Evolutionary conservation across 2,888 invertebrate species (phyloP).

Genomic region (Cinara cedri): DNA sequence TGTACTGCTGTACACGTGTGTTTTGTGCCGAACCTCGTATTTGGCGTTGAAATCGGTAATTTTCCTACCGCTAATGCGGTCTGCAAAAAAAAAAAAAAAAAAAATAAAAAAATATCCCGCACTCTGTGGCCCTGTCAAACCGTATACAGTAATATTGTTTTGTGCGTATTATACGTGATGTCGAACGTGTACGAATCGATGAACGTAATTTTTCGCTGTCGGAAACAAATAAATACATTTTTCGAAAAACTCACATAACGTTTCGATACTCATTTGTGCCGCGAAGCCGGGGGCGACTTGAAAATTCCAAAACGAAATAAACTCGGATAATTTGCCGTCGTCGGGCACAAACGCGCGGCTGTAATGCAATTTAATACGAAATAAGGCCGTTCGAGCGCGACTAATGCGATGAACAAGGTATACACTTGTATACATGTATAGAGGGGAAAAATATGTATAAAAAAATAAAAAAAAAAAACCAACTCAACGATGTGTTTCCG

Average conservation of each 20-base stretch:
- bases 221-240: neutral
- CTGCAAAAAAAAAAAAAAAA: no score
- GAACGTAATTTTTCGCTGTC: constrained; percentile 15
- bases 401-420: constrained; percentile 50
- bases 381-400: constrained; percentile 44
- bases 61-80: no score
- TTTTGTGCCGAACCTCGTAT: no score
- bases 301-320: constrained; percentile 45
- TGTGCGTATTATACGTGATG: no score
- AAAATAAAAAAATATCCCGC: no score
- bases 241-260: neutral
- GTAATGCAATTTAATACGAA: constrained; percentile 55
- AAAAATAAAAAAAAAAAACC: constrained; percentile 4
- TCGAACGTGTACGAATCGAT: neutral
- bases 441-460: neutral
- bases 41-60: no score
- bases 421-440: neutral
- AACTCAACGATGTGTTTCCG: constrained; percentile 44
- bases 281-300: neutral
- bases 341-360: constrained; percentile 42
- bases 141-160: no score
- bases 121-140: no score
- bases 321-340: constrained; percentile 46
- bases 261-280: neutral
- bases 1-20: no score